A percentile compares a stretch with the other conserved stretches of the same genome.
Conservation (phyloP, 2,797 vertebrate genomes). For the Sciurus vulgaris region DNA sequence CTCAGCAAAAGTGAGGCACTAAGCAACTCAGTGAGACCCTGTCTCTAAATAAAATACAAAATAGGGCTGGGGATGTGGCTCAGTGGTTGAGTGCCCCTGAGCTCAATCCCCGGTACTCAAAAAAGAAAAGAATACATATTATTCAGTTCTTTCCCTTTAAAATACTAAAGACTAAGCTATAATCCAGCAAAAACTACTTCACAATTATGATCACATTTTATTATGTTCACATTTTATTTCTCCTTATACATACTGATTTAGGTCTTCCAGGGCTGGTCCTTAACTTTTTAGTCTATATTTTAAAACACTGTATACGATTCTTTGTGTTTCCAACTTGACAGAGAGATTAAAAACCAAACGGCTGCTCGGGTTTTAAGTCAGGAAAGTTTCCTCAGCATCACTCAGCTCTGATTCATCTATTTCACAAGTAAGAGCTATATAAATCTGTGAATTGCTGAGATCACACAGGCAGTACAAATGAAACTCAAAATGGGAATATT, state of each 20-base stretch:
- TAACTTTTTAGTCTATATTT: neutral
- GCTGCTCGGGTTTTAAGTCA: neutral
- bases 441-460: neutral
- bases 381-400: neutral
- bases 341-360: neutral
- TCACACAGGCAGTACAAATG: neutral
- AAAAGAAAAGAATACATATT: neutral
- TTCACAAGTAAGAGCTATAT: neutral
- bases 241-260: neutral
- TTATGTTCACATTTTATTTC: neutral
- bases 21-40: too few species aligned
- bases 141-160: neutral
- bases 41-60: too few species aligned
- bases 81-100: too few species aligned
- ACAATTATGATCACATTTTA: neutral
- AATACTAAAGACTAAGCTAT: neutral
- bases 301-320: neutral
- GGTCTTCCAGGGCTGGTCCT: neutral
- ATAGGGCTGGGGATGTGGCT: too few species aligned
- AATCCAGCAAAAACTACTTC: neutral
- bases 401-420: neutral
- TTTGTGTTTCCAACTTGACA: neutral
- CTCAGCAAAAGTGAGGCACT: too few species aligned
- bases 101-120: too few species aligned
- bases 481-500: neutral